Conservation (phyloP, 2,113 vertebrate species). For the Lamprotornis superbus region DNA sequence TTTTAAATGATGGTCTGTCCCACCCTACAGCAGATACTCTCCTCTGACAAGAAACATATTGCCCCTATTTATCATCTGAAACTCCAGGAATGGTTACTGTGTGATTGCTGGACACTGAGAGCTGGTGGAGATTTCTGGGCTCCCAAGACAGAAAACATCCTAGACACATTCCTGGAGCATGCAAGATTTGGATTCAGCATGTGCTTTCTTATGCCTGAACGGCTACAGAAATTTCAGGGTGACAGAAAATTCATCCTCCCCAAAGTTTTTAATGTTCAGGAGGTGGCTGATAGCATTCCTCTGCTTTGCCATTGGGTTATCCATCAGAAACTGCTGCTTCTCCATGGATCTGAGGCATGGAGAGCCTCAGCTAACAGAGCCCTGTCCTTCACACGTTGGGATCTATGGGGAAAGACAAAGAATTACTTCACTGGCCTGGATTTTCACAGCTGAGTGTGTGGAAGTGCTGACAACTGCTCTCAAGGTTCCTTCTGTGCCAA, state of each 20-base stretch:
- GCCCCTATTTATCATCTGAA: background rate
- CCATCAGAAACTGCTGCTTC: background rate
- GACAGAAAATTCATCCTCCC: background rate
- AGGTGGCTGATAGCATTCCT: background rate
- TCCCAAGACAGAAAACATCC: background rate
- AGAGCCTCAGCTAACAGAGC: background rate
- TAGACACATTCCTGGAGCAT: constrained; percentile 14
- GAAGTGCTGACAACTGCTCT: background rate
- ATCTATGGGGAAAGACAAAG: background rate
- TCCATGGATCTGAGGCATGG: rapidly evolving
- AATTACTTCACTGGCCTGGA: background rate
- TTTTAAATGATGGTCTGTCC: background rate
- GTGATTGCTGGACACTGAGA: background rate
- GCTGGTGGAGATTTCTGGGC: background rate
- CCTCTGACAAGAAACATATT: background rate
- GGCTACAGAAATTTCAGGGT: background rate
- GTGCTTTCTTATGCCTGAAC: background rate
- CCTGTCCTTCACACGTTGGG: background rate
- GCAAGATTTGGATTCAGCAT: background rate
- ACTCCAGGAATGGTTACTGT: background rate
- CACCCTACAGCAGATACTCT: background rate
- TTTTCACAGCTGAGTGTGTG: background rate
- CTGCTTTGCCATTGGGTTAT: background rate
- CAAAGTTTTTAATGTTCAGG: background rate
- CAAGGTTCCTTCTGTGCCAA: background rate